A percentile compares a stretch with the other conserved stretches of the same genome.
These are phyloP conservation scores for Chaetorhynchus papuensis DNA, from an alignment of 2,113 vertebrate species.

Conservation along the genomic window DNA sequence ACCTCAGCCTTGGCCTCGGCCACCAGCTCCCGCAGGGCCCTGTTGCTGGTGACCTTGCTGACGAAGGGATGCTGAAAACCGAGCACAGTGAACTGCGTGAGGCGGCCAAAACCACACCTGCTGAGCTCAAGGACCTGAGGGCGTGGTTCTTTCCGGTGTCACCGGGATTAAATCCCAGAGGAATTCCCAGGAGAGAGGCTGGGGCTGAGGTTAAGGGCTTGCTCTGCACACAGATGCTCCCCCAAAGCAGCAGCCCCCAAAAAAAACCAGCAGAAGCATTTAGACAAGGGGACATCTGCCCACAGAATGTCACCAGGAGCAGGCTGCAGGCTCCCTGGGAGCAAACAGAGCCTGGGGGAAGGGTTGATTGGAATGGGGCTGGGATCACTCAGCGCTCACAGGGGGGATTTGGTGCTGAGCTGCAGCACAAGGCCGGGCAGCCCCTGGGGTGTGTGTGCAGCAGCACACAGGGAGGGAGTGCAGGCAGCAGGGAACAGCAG, in stretches of 20 bases:
- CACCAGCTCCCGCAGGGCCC: constrained; percentile 89
- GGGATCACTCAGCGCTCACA: background rate
- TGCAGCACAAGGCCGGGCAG: background rate
- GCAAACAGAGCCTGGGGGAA: background rate
- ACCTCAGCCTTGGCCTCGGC: constrained; percentile 97
- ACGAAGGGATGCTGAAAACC: constrained; percentile 86
- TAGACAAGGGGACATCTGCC: background rate
- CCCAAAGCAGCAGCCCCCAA: background rate
- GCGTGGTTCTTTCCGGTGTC: background rate
- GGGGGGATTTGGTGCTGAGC: background rate
- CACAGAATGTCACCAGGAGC: background rate
- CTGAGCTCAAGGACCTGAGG: background rate
- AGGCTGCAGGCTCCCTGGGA: background rate
- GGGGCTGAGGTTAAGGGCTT: background rate
- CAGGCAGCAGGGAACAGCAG: background rate
- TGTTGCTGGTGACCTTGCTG: constrained; percentile 79
- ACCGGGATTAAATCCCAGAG: background rate
- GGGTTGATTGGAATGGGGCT: background rate
- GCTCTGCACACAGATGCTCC: background rate
- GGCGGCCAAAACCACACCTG: accelerated
- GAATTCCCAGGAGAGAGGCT: background rate
- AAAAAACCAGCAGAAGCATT: background rate
- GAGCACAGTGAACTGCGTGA: background rate
- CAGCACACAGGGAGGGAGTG: background rate
- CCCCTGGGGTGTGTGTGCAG: background rate